Base-by-base conservation (phyloP, 2,113 vertebrate species). In the Ploceus nigricollis region DNA sequence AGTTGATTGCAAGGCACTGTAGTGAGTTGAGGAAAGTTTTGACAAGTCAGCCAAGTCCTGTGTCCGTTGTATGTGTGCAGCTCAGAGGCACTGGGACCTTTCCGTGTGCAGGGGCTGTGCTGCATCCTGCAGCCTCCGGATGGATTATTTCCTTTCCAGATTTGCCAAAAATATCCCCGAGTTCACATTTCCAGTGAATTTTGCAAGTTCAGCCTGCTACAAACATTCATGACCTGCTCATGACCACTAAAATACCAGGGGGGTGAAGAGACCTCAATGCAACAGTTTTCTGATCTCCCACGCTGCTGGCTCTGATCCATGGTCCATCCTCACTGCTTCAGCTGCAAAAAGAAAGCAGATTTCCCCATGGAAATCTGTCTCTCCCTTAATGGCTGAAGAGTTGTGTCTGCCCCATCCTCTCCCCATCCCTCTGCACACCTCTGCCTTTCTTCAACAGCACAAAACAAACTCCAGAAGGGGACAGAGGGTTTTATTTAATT, bases 101-200 rank as follows among this genome's bases (percentile, higher is more conserved):
- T 65, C 75, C 47, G 35, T 3, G 42, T 61, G 47, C 75, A 82
- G 40, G 60, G 50, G 35, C 68, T 87, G 75, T 61, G 58, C 60
- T 78, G 78, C 63, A 65, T 70, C 68, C 96, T 92, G 92, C 70
- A 92, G 79, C 64, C 89, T 83, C 85, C 2, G 0, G 51, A 66
- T 54, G 60, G 71, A 80, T 73, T 44, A 60, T 77, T 94, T 96
- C 87, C 71, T 91, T 87, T 88, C 71, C 58, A 82, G 50, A 80
- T 93, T 80, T 88, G 42, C 75, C 87, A 88, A 42, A 94, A 96
- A 82, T 90, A 79, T 50, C 82, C 31, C n/a, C 3, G 54, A 80
- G 39, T 72, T 95, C 78, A 86, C 68, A 70, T 82, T 77, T 93
- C 89, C 90, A 91, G 63, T 44, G 90, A 73, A 90, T 94, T 93